Base-by-base conservation (phyloP, 2,797 vertebrate genomes). In the Leptodactylus fallax region DNA sequence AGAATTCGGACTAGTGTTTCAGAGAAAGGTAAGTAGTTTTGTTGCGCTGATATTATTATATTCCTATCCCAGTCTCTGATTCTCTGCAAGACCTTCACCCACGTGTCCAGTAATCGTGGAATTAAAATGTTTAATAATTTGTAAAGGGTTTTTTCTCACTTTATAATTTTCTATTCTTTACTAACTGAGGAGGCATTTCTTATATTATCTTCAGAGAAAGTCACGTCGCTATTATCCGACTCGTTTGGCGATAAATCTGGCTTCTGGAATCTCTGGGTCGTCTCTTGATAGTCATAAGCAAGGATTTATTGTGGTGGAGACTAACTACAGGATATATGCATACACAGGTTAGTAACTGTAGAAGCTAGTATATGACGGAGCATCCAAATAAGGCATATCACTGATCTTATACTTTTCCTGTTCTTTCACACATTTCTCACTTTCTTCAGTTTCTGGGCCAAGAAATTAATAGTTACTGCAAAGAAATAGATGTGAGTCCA, bases 1-100 rank as follows among this genome's bases (percentile, higher is more conserved):
- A n/a, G 97, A 98, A 92, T 98, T 98, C 81, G 97, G 97, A 13
- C 95, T 98, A 13, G 97, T 98, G 83, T 98, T 98, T 92, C 97
- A 98, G 93, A 97, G 97, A 90, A 98, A 98, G 97, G 97, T 97
- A 21, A 85, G 79, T 21, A 51, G 21, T 51, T 23, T 9, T n/a
- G 45, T 51, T 51, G n/a, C 17, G 0, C 36, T 45, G 36, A 21
- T 45, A 21, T 49, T 45, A 21, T 49, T 74, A 21, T n/a, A 74
- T 49, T 49, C 2, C 3, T 16, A 5, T 7, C 7, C 25, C 27
- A 16, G 25, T 36, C 12, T 67, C 17, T 25, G 27, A 21, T 63
- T 63, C n/a, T 65, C 63, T 13, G 23, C 11, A 6, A 36, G 36
- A 36, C 36, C 36, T 36, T 36, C 36, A 36, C 36, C 36, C 36